A percentile compares a stretch with the other conserved stretches of the same genome.
These are phyloP conservation scores for Drosophila quinaria DNA, from an alignment of 2,888 invertebrate species.

Conservation along the genomic window DNA sequence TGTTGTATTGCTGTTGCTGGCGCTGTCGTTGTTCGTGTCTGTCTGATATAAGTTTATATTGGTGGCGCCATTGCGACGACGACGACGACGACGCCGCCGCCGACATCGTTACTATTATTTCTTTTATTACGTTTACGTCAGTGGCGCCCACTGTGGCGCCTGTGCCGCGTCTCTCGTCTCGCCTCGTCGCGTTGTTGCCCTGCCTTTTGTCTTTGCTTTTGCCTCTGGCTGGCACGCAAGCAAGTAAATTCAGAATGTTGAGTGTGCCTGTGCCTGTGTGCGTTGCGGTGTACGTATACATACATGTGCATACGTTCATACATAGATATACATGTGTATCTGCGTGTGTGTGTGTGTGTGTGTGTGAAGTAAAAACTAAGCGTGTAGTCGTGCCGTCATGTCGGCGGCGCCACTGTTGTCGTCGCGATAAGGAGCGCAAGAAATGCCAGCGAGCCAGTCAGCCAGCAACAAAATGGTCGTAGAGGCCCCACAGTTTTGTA, in stretches of 20 bases:
- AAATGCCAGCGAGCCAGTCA: slow-evolving; percentile 68
- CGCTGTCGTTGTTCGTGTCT: slow-evolving; percentile 64
- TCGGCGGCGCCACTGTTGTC: slow-evolving; percentile 79
- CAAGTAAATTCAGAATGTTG: slow-evolving; percentile 53
- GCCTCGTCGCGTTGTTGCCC: slow-evolving; percentile 40
- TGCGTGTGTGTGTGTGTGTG: neutral
- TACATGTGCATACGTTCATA: slow-evolving; percentile 21
- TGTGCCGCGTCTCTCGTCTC: slow-evolving; percentile 58
- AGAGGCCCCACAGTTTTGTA: slow-evolving; percentile 52
- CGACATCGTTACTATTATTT: slow-evolving; percentile 84
- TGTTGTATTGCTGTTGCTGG: slow-evolving; percentile 52
- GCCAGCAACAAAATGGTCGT: slow-evolving; percentile 58
- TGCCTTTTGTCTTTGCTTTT: slow-evolving; percentile 35
- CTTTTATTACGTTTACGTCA: slow-evolving; percentile 86
- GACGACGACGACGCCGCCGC: slow-evolving; percentile 78
- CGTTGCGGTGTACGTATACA: slow-evolving; percentile 24
- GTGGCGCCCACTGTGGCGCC: slow-evolving; percentile 86
- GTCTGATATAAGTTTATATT: slow-evolving; percentile 82
- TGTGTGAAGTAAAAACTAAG: slow-evolving; percentile 29
- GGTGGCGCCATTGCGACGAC: slow-evolving; percentile 85
- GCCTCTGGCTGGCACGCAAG: slow-evolving; percentile 75
- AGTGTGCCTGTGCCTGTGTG: slow-evolving; percentile 16
- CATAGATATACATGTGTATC: slow-evolving; percentile 10
- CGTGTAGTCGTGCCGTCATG: slow-evolving; percentile 70
- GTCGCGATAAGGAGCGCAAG: slow-evolving; percentile 77